Percentiles rank a stretch among this genome's conserved stretches.
Evolutionary conservation across 2,113 vertebrate species (phyloP).

Genomic region (Notarius lentiginosus): DNA sequence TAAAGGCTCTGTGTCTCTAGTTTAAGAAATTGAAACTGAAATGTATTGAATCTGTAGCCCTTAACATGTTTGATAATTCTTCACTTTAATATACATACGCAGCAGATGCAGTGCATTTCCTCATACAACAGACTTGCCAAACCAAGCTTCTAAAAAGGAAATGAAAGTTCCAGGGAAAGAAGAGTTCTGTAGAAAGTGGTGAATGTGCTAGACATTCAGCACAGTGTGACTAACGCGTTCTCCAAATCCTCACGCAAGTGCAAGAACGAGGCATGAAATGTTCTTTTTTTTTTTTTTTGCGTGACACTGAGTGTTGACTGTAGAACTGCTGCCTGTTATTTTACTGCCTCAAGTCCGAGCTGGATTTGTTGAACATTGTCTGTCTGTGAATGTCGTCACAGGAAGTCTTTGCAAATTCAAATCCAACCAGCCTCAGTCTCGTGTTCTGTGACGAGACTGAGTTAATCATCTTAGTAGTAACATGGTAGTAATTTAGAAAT

Average conservation of each 20-base stretch:
- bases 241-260: slow-evolving; percentile 1
- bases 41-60: background rate
- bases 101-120: background rate
- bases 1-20: too few species aligned
- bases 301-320: background rate
- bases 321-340: slow-evolving; percentile 2
- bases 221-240: slow-evolving; percentile 43
- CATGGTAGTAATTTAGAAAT: background rate
- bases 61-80: background rate
- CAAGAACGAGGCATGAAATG: background rate
- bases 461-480: background rate
- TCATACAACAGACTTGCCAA: background rate
- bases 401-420: slow-evolving; percentile 3
- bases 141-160: background rate
- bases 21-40: background rate
- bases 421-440: background rate
- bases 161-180: background rate
- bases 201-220: slow-evolving; percentile 43
- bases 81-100: background rate
- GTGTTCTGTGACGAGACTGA: background rate
- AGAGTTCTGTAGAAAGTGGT: slow-evolving; percentile 31
- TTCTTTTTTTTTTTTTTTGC: background rate
- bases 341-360: background rate
- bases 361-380: background rate
- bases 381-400: background rate